Conservation (phyloP, 2,113 vertebrate species). For the Chiloscyllium plagiosum region DNA sequence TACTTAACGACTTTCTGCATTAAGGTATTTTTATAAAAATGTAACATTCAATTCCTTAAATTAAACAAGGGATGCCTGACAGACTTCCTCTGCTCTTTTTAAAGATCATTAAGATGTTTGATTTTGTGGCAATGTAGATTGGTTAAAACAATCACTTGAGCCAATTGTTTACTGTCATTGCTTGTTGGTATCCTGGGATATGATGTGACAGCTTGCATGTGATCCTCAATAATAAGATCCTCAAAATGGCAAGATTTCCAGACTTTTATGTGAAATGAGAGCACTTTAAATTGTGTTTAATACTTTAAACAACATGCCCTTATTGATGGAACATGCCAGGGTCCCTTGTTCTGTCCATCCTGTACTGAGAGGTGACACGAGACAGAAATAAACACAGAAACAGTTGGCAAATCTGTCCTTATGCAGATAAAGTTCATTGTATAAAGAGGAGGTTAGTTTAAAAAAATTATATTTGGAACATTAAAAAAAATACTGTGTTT, state of each 20-base stretch:
- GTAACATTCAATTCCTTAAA: not conserved
- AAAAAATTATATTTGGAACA: not conserved
- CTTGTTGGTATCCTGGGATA: not conserved
- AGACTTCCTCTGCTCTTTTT: not conserved
- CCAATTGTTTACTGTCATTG: not conserved
- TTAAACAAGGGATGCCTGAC: not conserved
- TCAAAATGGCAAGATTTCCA: not conserved
- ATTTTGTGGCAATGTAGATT: not conserved
- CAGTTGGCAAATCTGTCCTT: no score
- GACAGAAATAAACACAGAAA: not conserved
- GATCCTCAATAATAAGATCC: not conserved
- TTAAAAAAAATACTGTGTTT: not conserved
- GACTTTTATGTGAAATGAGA: not conserved
- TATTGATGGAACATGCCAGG: not conserved
- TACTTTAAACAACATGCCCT: not conserved
- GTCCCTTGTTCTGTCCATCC: not conserved
- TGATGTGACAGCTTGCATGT: not conserved
- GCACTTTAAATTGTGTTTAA: not conserved
- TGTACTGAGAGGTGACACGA: not conserved
- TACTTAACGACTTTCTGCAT: not conserved
- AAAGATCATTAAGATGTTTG: not conserved
- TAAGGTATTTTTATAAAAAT: not conserved
- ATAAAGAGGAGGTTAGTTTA: not conserved
- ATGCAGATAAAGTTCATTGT: not conserved
- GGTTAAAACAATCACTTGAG: not conserved